Conservation (phyloP, 1,140 invertebrate species). For the Venustaconcha ellipsiformis region DNA sequence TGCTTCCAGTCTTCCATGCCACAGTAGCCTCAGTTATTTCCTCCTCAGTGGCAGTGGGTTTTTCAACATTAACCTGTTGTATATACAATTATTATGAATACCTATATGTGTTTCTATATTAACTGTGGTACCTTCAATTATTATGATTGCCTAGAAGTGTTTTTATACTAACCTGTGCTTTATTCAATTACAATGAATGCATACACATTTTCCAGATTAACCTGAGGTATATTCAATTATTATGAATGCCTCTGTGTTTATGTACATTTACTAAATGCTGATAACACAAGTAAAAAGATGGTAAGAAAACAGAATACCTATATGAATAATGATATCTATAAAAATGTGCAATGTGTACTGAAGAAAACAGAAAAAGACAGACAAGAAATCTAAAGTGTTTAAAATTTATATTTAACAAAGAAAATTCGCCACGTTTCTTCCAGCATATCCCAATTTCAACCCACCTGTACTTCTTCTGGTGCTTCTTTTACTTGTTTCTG, state of each 20-base stretch:
- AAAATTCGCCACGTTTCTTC: no score
- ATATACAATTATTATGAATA: slow-evolving; percentile 1
- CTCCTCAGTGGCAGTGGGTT: slow-evolving; percentile 64
- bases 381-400: no score
- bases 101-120: slow-evolving; percentile 12
- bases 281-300: background rate
- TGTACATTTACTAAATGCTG: no score
- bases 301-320: background rate
- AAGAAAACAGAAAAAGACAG: no score
- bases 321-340: background rate
- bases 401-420: no score
- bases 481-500: background rate
- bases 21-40: slow-evolving; percentile 75
- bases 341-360: background rate
- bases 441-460: no score
- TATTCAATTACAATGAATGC: no score
- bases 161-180: no score
- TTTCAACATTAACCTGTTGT: slow-evolving; percentile 11
- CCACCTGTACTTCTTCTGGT: no score
- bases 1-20: slow-evolving; percentile 72
- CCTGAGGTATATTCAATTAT: no score
- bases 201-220: no score
- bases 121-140: slow-evolving; percentile 7
- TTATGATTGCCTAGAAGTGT: background rate
- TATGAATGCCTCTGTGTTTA: no score